phyloP scores from a whole-genome alignment of 2,888 invertebrate genomes.

The Atrina japonica region DNA sequence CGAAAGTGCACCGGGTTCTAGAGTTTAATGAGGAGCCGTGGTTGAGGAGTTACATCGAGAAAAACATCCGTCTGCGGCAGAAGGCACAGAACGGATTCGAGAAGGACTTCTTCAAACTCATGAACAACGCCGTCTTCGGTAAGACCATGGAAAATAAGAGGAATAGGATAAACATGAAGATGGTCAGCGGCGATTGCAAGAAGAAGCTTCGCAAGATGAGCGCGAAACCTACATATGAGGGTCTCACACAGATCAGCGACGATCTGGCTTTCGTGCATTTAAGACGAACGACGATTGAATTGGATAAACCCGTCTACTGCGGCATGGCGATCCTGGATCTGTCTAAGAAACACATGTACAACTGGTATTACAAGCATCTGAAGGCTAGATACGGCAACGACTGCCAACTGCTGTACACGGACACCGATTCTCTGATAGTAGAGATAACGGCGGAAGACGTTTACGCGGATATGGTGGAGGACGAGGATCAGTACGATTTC shows the following conservation, averaged over 20 bases:
- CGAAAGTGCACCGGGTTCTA: conserved; percentile 20
- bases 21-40: too few relatives aligned
- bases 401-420: too few relatives aligned
- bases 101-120: too few relatives aligned
- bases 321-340: too few relatives aligned
- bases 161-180: too few relatives aligned
- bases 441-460: conserved; percentile 3
- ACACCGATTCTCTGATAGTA: neutral
- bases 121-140: too few relatives aligned
- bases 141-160: too few relatives aligned
- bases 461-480: conserved; percentile 6
- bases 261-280: conserved; percentile 28
- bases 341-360: conserved; percentile 4
- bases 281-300: neutral
- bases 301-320: too few relatives aligned
- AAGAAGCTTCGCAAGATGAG: conserved; percentile 7
- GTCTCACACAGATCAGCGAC: conserved; percentile 25
- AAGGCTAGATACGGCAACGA: neutral
- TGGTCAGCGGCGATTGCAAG: too few relatives aligned
- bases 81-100: conserved; percentile 11
- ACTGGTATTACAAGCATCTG: too few relatives aligned
- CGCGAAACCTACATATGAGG: conserved; percentile 18
- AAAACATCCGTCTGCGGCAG: conserved; percentile 24
- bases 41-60: conserved; percentile 28
- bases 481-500: too few relatives aligned